Percentiles rank a stretch among this genome's conserved stretches.
phyloP scores from a whole-genome alignment of 2,113 vertebrate genomes.

The Vulpes lagopus region DNA sequence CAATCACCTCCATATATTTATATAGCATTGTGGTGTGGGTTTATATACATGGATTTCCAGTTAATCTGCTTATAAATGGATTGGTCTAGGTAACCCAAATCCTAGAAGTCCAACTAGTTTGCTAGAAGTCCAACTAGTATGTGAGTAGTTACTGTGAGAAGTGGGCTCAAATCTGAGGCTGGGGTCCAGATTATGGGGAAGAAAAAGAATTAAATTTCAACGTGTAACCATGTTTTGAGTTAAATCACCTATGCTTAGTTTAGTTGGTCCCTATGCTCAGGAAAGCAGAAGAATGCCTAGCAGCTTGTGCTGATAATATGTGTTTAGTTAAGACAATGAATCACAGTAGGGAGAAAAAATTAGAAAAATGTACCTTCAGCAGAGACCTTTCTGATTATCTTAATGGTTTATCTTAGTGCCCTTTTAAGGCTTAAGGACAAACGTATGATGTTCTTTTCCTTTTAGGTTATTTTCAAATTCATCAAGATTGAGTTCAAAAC shows the following conservation, averaged over 20 bases:
- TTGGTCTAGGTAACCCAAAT: neutral
- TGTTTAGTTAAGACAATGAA: neutral
- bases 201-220: neutral
- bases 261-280: neutral
- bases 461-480: constrained; percentile 33
- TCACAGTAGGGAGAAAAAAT: neutral
- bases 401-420: neutral
- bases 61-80: neutral
- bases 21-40: neutral
- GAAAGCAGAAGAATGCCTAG: neutral
- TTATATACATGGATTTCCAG: neutral
- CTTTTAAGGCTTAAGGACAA: constrained; percentile 34
- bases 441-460: neutral
- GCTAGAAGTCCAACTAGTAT: neutral
- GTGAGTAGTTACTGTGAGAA: neutral
- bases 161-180: neutral
- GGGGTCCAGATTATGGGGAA: neutral
- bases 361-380: neutral
- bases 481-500: constrained; percentile 31
- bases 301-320: neutral
- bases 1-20: neutral
- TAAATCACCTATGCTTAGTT: neutral
- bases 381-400: neutral
- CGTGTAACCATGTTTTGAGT: neutral
- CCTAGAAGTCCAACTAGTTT: neutral